Conservation (phyloP, 2,797 vertebrate genomes). For the Anguilla pacifica region DNA sequence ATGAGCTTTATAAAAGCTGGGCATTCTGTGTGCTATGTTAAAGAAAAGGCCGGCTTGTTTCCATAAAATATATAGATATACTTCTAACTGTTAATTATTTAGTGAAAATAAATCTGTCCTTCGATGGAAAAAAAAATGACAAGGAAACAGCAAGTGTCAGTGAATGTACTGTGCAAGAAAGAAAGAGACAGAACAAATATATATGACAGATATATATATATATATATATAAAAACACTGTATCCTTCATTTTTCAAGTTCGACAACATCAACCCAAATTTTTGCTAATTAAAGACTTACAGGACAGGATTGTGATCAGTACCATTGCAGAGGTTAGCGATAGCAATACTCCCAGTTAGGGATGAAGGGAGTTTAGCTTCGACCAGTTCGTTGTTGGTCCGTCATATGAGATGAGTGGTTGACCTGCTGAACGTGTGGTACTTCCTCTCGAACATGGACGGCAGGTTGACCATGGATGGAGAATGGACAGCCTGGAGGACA, state of each 20-base stretch:
- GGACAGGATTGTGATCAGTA: conserved; percentile 39
- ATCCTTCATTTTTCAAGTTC: conserved; percentile 65
- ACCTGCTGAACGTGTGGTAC: conserved; percentile 92
- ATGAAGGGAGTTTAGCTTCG: background rate
- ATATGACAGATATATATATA: background rate
- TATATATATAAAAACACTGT: conserved; percentile 21
- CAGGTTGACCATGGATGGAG: conserved; percentile 90
- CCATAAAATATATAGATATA: conserved; percentile 47
- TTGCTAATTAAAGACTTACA: conserved; percentile 26
- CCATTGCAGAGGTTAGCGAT: conserved; percentile 42
- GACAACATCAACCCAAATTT: conserved; percentile 26
- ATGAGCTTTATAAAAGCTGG: conserved; percentile 78
- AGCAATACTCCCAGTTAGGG: conserved; percentile 13
- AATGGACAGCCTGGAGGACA: conserved; percentile 74
- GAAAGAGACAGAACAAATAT: conserved; percentile 13
- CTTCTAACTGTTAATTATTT: conserved; percentile 55
- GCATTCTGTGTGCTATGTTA: conserved; percentile 31
- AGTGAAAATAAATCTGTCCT: conserved; percentile 36
- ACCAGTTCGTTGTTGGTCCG: no score
- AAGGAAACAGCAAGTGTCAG: conserved; percentile 18
- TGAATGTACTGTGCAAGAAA: conserved; percentile 38
- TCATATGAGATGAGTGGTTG: conserved; percentile 93
- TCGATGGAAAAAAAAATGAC: conserved; percentile 45
- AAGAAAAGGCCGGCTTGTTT: conserved; percentile 42
- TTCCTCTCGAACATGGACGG: conserved; percentile 88